Percentiles rank a stretch among this genome's conserved stretches.
Conservation (phyloP, 2,797 vertebrate species). For the Okamejei kenojei region DNA sequence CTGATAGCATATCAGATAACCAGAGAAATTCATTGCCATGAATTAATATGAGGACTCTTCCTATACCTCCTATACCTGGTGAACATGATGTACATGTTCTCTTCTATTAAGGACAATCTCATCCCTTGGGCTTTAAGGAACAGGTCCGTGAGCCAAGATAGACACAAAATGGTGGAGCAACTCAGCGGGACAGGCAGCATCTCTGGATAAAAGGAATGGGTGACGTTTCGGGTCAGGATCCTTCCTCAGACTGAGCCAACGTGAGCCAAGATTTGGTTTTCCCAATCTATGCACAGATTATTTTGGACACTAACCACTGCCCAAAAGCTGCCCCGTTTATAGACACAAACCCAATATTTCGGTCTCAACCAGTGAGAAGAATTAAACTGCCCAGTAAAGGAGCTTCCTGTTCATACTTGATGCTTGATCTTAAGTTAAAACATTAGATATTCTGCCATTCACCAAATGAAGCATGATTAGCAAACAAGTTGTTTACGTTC, state of each 20-base stretch:
- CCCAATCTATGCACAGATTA: no score
- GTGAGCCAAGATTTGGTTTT: background rate
- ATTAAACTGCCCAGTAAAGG: background rate
- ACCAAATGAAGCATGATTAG: no score
- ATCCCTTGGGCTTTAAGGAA: background rate
- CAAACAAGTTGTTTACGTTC: background rate
- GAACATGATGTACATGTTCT: background rate
- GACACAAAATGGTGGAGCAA: no score
- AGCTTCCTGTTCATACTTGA: background rate
- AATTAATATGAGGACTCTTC: background rate
- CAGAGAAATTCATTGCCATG: background rate
- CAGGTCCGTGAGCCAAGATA: background rate
- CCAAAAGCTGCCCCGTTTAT: background rate
- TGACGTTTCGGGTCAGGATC: no score
- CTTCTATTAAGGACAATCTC: background rate
- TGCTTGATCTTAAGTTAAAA: no score
- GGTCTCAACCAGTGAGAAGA: background rate
- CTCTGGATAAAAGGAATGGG: no score
- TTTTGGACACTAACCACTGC: background rate
- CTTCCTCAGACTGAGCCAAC: no score
- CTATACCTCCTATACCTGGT: background rate
- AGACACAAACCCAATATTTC: background rate
- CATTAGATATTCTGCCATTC: no score
- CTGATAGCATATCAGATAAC: no score
- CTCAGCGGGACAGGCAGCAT: no score